Conservation (phyloP, 2,888 invertebrate genomes). For the Glyphotaelius pellucidus region DNA sequence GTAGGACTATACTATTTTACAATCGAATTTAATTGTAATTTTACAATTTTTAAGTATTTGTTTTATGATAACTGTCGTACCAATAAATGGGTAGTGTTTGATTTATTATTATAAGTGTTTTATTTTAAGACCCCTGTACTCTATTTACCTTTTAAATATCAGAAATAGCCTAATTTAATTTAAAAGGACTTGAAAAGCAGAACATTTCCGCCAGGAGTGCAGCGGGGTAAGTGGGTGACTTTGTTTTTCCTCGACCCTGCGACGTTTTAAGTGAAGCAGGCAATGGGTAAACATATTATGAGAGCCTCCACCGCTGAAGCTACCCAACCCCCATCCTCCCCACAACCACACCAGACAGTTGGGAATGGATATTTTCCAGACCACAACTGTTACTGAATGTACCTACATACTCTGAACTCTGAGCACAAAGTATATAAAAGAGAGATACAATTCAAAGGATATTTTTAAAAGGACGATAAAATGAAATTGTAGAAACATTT, state of each 20-base stretch:
- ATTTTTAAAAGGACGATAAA: not conserved
- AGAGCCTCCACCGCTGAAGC: not conserved
- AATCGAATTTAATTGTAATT: not conserved
- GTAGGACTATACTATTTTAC: not conserved
- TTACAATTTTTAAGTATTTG: not conserved
- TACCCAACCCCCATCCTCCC: not conserved
- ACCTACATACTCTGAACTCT: not conserved
- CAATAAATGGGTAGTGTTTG: conserved; percentile 24
- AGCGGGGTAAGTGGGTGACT: conserved; percentile 15
- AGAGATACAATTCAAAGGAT: not conserved
- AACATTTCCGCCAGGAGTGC: not conserved
- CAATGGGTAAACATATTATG: conserved; percentile 33
- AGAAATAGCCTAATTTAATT: conserved; percentile 6
- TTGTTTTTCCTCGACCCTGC: conserved; percentile 37
- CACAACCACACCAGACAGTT: not conserved
- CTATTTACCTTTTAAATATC: not conserved
- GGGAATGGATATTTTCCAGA: not conserved
- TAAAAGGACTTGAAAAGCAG: not conserved
- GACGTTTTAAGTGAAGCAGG: conserved; percentile 21
- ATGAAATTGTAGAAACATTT: not conserved
- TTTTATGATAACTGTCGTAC: not conserved
- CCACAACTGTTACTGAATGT: not conserved
- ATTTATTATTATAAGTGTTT: not conserved
- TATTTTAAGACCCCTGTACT: not conserved
- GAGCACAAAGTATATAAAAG: not conserved